Evolutionary conservation across 1,140 invertebrate genomes (phyloP).

Genomic region (Temnothorax nylanderi): DNA sequence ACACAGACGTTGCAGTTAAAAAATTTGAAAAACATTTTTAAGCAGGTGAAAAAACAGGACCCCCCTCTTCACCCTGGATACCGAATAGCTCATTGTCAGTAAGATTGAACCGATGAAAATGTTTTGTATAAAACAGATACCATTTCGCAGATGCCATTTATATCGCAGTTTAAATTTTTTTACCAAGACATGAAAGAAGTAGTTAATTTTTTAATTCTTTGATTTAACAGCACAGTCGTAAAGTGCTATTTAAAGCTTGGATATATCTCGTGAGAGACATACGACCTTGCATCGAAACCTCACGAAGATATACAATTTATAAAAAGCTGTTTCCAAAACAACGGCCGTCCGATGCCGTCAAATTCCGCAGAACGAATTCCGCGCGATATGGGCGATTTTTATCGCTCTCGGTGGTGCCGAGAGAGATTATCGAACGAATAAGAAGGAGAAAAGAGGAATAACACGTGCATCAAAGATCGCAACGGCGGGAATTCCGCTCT

Average conservation of each 20-base stretch:
- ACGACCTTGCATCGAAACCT: background rate
- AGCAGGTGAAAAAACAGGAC: background rate
- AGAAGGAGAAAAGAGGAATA: background rate
- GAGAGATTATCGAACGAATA: background rate
- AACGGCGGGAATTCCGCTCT: slow-evolving; percentile 4
- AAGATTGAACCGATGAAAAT: background rate
- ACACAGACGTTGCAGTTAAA: background rate
- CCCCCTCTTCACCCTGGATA: background rate
- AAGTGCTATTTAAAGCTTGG: background rate
- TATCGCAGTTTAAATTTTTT: background rate
- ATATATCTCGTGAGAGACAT: background rate
- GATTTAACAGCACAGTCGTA: background rate
- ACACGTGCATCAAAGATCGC: background rate
- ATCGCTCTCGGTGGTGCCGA: background rate
- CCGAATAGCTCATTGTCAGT: background rate
- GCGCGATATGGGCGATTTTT: slow-evolving; percentile 24
- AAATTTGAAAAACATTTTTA: background rate
- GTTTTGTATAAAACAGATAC: background rate
- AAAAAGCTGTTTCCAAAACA: background rate
- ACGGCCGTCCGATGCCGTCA: background rate
- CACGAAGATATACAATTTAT: background rate
- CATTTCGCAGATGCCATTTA: background rate
- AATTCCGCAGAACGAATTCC: slow-evolving; percentile 19
- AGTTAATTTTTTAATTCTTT: background rate
- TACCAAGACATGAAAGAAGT: background rate